These are phyloP conservation scores for Parus major DNA, from an alignment of 2,113 vertebrate species.

Conservation along the genomic window DNA sequence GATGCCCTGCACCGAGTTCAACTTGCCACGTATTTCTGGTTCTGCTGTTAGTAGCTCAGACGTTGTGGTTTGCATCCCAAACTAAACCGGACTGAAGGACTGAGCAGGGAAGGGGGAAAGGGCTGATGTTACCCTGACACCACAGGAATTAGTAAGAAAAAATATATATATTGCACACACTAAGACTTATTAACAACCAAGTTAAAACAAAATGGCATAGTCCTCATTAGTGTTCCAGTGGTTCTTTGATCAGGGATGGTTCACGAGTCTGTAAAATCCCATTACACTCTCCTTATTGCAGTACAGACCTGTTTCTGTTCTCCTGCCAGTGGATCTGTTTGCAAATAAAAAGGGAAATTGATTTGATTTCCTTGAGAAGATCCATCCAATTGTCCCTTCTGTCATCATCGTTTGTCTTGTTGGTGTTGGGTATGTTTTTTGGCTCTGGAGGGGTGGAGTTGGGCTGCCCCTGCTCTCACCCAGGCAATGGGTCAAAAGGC, in stretches of 20 bases:
- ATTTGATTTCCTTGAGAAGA: conserved; percentile 73
- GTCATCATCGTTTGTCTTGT: conserved; percentile 52
- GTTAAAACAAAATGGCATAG: conserved; percentile 75
- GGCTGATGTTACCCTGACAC: conserved; percentile 72
- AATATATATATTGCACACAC: conserved; percentile 76
- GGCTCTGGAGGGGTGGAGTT: conserved; percentile 82
- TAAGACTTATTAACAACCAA: conserved; percentile 78
- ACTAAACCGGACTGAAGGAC: conserved; percentile 70
- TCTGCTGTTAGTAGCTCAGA: conserved; percentile 70
- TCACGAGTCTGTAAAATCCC: conserved; percentile 63
- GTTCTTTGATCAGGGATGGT: conserved; percentile 66
- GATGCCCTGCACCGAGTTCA: neutral
- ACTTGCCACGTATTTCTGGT: neutral
- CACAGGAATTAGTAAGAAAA: conserved; percentile 77
- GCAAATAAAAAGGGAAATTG: conserved; percentile 63
- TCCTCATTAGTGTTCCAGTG: conserved; percentile 74
- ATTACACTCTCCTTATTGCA: conserved; percentile 73
- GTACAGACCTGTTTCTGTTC: conserved; percentile 67
- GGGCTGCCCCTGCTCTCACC: conserved; percentile 74
- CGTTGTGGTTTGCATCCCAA: conserved; percentile 54
- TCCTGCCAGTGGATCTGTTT: conserved; percentile 69
- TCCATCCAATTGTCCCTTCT: conserved; percentile 70
- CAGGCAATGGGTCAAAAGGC: conserved; percentile 73
- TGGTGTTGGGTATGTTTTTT: conserved; percentile 78
- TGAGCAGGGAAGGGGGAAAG: conserved; percentile 53